Conservation (phyloP, 2,797 vertebrate species). For the Ispidina lecontei region DNA sequence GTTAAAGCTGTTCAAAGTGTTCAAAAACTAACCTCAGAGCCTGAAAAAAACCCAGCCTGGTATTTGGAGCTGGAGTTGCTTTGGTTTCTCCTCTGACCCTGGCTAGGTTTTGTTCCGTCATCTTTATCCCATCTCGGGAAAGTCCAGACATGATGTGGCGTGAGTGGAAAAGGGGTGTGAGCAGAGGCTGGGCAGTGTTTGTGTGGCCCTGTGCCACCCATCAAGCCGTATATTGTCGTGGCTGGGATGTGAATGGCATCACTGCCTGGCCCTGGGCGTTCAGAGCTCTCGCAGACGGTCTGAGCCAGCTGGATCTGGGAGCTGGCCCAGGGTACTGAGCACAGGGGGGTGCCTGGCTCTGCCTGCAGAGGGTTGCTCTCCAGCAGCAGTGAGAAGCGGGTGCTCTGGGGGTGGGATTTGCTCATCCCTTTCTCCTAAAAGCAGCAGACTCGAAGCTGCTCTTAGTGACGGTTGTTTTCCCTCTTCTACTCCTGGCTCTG, state of each 20-base stretch:
- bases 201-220: background rate
- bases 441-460: background rate
- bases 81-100: background rate
- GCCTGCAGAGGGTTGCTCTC: background rate
- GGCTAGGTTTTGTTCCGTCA: accelerated
- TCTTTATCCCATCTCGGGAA: background rate
- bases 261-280: accelerated
- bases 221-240: accelerated
- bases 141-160: accelerated
- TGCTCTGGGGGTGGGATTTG: background rate
- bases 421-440: background rate
- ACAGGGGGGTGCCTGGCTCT: background rate
- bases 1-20: background rate
- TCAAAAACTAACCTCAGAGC: background rate
- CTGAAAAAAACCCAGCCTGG: background rate
- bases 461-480: background rate
- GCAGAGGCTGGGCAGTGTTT: background rate
- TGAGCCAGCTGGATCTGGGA: background rate
- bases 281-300: background rate
- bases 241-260: background rate
- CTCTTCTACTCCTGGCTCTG: accelerated
- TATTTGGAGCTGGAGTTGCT: background rate
- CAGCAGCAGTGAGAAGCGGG: too few species aligned
- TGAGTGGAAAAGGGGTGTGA: background rate
- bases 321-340: background rate